A percentile compares a stretch with the other conserved stretches of the same genome.
Evolutionary conservation across 2,113 vertebrate species (phyloP).

Genomic region (Hydropotes inermis): DNA sequence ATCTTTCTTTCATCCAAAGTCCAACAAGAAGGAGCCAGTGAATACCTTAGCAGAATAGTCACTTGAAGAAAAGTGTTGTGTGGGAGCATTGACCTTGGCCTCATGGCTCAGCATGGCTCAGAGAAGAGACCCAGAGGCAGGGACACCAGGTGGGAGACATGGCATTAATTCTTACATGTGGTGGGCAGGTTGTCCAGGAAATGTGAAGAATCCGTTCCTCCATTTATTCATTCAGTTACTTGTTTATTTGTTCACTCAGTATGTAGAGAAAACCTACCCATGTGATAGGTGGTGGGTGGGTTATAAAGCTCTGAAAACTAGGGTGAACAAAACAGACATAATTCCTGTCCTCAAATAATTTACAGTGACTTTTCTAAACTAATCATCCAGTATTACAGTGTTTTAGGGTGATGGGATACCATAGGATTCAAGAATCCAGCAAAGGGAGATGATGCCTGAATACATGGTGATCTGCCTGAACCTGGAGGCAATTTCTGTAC

Average conservation of each 20-base stretch:
- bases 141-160: not conserved
- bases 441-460: not conserved
- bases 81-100: not conserved
- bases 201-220: not conserved
- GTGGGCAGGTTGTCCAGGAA: not conserved
- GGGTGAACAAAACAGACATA: not conserved
- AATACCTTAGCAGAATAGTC: not conserved
- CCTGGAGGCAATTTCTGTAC: not conserved
- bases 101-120: not conserved
- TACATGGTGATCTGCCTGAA: not conserved
- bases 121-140: not conserved
- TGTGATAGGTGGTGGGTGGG: not conserved
- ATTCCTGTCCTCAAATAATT: not conserved
- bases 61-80: not conserved
- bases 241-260: not conserved
- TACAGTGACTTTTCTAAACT: not conserved
- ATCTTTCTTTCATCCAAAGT: not conserved
- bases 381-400: not conserved
- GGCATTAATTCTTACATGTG: not conserved
- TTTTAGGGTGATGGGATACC: not conserved
- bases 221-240: not conserved
- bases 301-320: not conserved
- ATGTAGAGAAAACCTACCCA: not conserved
- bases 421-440: not conserved
- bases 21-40: not conserved